phyloP scores from a whole-genome alignment of 2,888 invertebrate species.

The Tanytarsus gracilentus region DNA sequence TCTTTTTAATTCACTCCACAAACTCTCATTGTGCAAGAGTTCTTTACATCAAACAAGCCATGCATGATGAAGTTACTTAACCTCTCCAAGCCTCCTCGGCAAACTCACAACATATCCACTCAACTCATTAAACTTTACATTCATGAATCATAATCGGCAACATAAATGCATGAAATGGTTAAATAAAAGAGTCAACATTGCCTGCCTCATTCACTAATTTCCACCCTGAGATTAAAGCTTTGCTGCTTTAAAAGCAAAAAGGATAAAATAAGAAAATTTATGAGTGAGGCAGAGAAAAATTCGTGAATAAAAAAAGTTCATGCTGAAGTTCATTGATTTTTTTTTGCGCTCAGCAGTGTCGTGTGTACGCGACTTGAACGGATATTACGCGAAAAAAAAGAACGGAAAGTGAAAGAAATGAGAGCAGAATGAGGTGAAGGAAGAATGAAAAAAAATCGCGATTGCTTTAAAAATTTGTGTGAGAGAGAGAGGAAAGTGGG shows the following conservation, averaged over 20 bases:
- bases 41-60: too few relatives aligned
- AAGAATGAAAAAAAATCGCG: neutral
- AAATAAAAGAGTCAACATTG: too few relatives aligned
- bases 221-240: too few relatives aligned
- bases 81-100: too few relatives aligned
- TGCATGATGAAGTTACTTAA: too few relatives aligned
- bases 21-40: too few relatives aligned
- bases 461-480: neutral
- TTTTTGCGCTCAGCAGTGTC: neutral
- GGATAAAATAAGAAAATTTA: neutral
- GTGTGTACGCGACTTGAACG: constrained; percentile 1
- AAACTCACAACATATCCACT: too few relatives aligned
- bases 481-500: neutral
- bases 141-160: too few relatives aligned
- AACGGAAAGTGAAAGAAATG: neutral
- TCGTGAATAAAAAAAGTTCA: neutral
- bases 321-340: constrained; percentile 6
- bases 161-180: too few relatives aligned
- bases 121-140: too few relatives aligned
- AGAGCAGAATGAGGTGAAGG: neutral
- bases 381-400: neutral
- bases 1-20: too few relatives aligned
- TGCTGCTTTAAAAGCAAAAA: neutral
- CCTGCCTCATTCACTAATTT: too few relatives aligned
- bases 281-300: neutral